These are phyloP conservation scores for Pachyrhynchus sulphureomaculatus DNA, from an alignment of 1,140 invertebrate genomes.

Conservation along the genomic window DNA sequence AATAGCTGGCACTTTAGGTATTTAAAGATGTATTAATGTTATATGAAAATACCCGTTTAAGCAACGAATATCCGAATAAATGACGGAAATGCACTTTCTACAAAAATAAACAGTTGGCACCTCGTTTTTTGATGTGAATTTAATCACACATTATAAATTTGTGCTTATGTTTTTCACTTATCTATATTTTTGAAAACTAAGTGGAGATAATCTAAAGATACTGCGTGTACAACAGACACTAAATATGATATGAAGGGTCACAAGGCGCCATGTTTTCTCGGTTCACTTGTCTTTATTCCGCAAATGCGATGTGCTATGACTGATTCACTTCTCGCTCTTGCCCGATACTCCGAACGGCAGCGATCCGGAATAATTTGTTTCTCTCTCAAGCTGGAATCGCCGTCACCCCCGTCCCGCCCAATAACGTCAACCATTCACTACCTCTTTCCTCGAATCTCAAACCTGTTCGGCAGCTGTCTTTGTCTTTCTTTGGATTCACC, in stretches of 20 bases:
- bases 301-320: slow-evolving; percentile 33
- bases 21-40: neutral
- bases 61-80: slow-evolving; percentile 15
- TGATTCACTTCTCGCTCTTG: slow-evolving; percentile 35
- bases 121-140: slow-evolving; percentile 29
- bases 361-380: slow-evolving; percentile 29
- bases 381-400: slow-evolving; percentile 26
- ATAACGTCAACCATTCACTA: slow-evolving; percentile 36
- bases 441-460: slow-evolving; percentile 46
- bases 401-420: slow-evolving; percentile 30
- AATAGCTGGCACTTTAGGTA: slow-evolving; percentile 18
- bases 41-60: slow-evolving; percentile 3
- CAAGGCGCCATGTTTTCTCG: slow-evolving; percentile 50
- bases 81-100: slow-evolving; percentile 11
- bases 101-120: slow-evolving; percentile 31
- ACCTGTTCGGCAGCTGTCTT: slow-evolving; percentile 46
- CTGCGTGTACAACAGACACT: slow-evolving; percentile 44
- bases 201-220: slow-evolving; percentile 43
- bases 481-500: slow-evolving; percentile 45
- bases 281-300: slow-evolving; percentile 39
- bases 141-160: slow-evolving; percentile 29
- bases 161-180: slow-evolving; percentile 20
- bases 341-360: slow-evolving; percentile 7
- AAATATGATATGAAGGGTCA: slow-evolving; percentile 50
- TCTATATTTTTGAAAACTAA: slow-evolving; percentile 34